Conservation (phyloP, 1,140 invertebrate genomes). For the Rhopalosiphum padi region DNA sequence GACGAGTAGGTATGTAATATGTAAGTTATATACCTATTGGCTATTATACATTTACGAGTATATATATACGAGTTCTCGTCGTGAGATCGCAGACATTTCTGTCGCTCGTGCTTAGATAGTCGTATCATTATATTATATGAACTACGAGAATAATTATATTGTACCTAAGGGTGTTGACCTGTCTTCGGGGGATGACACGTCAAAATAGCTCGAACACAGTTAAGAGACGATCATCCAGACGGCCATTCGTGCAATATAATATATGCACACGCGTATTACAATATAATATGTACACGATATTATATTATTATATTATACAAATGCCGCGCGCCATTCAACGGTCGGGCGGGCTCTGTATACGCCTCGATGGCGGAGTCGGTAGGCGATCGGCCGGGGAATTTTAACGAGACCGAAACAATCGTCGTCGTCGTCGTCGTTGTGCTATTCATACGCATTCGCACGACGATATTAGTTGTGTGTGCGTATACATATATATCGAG, state of each 20-base stretch:
- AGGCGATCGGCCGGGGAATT: conserved; percentile 1
- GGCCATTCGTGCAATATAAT: neutral
- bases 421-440: neutral
- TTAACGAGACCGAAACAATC: conserved; percentile 39
- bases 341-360: neutral
- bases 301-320: neutral
- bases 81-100: neutral
- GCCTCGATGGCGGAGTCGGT: neutral
- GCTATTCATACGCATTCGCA: neutral
- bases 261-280: neutral
- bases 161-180: neutral
- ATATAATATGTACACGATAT: neutral
- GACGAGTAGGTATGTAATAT: neutral
- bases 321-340: neutral
- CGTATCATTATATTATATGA: neutral
- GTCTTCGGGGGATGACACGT: neutral
- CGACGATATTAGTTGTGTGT: neutral
- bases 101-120: neutral
- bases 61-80: neutral
- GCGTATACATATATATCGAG: too few relatives aligned
- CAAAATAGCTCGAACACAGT: neutral
- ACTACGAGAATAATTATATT: neutral
- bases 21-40: too few relatives aligned
- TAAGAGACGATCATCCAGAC: neutral
- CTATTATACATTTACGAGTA: neutral